Evolutionary conservation across 2,113 vertebrate species (phyloP).

Genomic region (Hydrochoerus hydrochaeris): DNA sequence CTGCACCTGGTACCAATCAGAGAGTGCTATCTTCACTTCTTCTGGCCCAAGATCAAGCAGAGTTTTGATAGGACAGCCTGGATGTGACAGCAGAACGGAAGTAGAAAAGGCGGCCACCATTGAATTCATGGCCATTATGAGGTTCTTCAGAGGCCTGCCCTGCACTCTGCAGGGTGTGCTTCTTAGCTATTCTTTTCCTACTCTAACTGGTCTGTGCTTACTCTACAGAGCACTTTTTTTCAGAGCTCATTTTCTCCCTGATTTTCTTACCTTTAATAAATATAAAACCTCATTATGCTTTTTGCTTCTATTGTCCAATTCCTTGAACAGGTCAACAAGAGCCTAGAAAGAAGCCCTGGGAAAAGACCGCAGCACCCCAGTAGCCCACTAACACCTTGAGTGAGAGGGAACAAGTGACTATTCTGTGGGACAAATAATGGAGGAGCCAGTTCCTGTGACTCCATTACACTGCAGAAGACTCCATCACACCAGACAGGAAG

Average conservation of each 20-base stretch:
- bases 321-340: neutral
- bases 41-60: neutral
- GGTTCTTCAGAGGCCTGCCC: neutral
- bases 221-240: neutral
- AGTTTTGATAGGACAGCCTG: neutral
- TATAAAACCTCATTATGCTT: neutral
- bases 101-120: neutral
- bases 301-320: neutral
- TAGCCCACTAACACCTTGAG: neutral
- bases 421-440: accelerated
- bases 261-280: neutral
- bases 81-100: neutral
- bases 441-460: neutral
- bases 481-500: accelerated
- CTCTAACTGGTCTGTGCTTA: neutral
- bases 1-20: neutral
- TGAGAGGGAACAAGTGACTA: neutral
- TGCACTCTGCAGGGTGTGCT: neutral
- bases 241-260: neutral
- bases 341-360: neutral
- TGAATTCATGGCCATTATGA: neutral
- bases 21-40: neutral
- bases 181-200: neutral
- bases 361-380: neutral
- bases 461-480: neutral